Evolutionary conservation across 92 coral and sea anemone genomes (phyloP), one percentile per base, ranked within the genome.

Genomic region (Paragorgia papillata): DNA sequence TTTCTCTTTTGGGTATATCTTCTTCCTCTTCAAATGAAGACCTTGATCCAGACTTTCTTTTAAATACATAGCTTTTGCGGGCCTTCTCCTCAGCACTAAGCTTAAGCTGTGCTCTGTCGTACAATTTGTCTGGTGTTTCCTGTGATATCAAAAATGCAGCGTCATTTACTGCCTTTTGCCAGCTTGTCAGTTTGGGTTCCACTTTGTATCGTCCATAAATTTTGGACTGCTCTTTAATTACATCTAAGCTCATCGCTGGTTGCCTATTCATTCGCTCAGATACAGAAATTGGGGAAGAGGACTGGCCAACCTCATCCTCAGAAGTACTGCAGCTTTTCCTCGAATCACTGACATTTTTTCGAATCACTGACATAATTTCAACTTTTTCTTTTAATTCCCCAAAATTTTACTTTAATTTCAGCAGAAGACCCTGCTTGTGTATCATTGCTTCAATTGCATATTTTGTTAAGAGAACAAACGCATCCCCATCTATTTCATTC

Each of bases 191-290:
- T 44, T 83, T 83, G n/a, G 86, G 39, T 21, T 54, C 20, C 39
- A 17, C 75, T 19, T 33, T 83, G 57, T 22, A 39, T 53, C 73
- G 75, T 20, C 87, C 79, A 35, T 76, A 76, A 1, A 80, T 80
- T 67, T 80, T 85, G 0, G 83, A 81, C 31, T 85, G 82, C 13
- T 80, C 89, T 61, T 61, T 61, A 12, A 29, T 31, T n/a, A 61
- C 67, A 25, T 31, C 34, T 10, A 29, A 33, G 25, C 29, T 64
- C 2, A 64, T 13, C 8, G 35, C 13, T 64, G 46, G 71, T 64
- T 20, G 49, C 32, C 31, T 21, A 2, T 7, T 37, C 22, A 33
- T 10, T 7, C 13, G 8, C 50, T 39, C 9, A 35, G 71, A n/a
- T n/a, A 15, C 32, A 37, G 71, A 64, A 17, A 33, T 24, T 39